Base-by-base conservation (phyloP, 2,888 invertebrate species). In the Heliconius cydno region DNA sequence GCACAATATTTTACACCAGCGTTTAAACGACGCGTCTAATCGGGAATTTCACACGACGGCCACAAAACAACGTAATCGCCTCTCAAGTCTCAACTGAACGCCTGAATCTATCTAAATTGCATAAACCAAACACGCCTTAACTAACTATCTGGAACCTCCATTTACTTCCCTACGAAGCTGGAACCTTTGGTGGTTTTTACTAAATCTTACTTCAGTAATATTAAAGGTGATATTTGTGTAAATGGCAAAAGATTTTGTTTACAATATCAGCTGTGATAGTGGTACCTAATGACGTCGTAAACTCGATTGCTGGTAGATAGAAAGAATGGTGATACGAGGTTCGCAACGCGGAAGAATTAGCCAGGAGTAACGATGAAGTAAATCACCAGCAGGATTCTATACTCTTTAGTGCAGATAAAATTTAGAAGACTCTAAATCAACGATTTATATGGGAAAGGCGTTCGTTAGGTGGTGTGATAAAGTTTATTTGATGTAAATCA, bases 291-390 rank as follows among this genome's bases (percentile, higher is more conserved):
- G 94, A 92, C 92, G 91, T 90, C 92, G 92, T 94, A 94, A 94
- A 93, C 86, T 89, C 88, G 88, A 80, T 81, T 78, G 81, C 80
- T 68, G 76, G 68, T 76, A 80, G 81, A 78, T 88, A 90, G 90
- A 87, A 88, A 87, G 84, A 88, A 85, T 85, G 84, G 85, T 87
- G 90, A 90, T 90, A 91, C 86, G 86, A 86, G 84, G 82, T 81
- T 81, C 84, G 90, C 92, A 92, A 94, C 91, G 94, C 94, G 94
- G 94, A 93, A 93, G 94, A 93, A 92, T 92, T 93, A 93, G 92
- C 90, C 84, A 85, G 85, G 87, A 85, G 91, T 92, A 93, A 92
- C 92, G 91, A 91, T 86, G 90, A 86, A 91, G 92, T 94, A 94
- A 93, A 93, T 94, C 92, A 92, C 93, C 88, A 89, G 90, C 86